phyloP scores from a whole-genome alignment of 2,888 invertebrate species.

The Melipona beecheii region DNA sequence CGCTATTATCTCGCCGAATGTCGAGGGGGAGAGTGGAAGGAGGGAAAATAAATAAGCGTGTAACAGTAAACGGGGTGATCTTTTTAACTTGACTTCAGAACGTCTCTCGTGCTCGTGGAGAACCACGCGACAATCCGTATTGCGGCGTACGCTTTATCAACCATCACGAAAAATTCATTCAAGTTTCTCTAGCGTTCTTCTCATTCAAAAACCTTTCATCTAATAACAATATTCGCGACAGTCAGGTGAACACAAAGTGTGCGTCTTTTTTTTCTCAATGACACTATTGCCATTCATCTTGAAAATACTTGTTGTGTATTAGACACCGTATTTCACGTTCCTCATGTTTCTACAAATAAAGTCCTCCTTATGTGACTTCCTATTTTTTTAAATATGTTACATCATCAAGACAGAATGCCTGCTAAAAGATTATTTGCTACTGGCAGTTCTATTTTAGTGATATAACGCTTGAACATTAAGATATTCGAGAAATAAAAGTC shows the following conservation, averaged over 20 bases:
- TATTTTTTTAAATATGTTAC: too few relatives aligned
- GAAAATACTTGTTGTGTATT: background rate
- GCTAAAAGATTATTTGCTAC: too few relatives aligned
- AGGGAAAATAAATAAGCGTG: slow-evolving; percentile 44
- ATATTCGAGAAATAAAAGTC: background rate
- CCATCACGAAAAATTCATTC: slow-evolving; percentile 26
- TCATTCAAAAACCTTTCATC: slow-evolving; percentile 21
- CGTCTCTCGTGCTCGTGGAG: slow-evolving; percentile 19
- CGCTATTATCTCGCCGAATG: slow-evolving; percentile 35
- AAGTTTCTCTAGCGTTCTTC: slow-evolving; percentile 5
- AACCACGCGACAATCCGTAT: slow-evolving; percentile 9
- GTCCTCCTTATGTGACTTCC: too few relatives aligned
- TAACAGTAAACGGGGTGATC: slow-evolving; percentile 17
- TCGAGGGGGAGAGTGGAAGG: slow-evolving; percentile 21
- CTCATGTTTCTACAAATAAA: background rate
- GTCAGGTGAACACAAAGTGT: slow-evolving; percentile 39
- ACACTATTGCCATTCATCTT: background rate
- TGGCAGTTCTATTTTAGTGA: too few relatives aligned
- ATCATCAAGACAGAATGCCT: too few relatives aligned
- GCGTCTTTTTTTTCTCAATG: background rate
- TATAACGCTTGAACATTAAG: too few relatives aligned
- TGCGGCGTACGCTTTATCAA: slow-evolving; percentile 3
- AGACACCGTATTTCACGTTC: background rate
- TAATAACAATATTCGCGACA: slow-evolving; percentile 10
- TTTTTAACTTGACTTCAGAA: slow-evolving; percentile 39